Base-by-base conservation (phyloP, 2,888 invertebrate species). In the Eupelmus urozonus region DNA sequence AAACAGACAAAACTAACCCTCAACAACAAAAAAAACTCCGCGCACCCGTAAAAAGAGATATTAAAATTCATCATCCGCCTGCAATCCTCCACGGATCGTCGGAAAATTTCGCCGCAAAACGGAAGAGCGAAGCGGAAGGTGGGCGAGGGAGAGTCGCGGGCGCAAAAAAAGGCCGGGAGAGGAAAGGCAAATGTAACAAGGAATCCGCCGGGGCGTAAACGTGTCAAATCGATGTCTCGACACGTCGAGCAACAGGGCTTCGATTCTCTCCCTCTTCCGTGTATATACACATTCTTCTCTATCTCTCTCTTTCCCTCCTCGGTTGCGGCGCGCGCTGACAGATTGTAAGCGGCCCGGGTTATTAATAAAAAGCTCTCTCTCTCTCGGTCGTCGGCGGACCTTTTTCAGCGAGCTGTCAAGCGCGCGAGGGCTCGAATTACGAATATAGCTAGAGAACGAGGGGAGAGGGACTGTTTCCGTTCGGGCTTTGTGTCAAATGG, bases 221-320 rank as follows among this genome's bases (percentile, higher is more conserved):
- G 74, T 66, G 74, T 74, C 65, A 74, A 65, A 74, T 74, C 74
- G 57, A 66, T 66, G 45, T n/a, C 57, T 69, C 69, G 23, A 42
- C 42, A n/a, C n/a, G n/a, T n/a, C 5, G 49, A 66, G 74, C 66
- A 74, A 74, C 62, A 74, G 59, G 62, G 34, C 49, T 16, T n/a
- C 49, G n/a, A n/a, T n/a, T n/a, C n/a, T n/a, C n/a, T n/a, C n/a
- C n/a, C n/a, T n/a, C n/a, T n/a, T n/a, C n/a, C n/a, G n/a, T n/a
- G n/a, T n/a, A 60, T 71, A 62, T 16, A 57, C 7, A 40, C 45
- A 13, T 13, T 45, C 45, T 5, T 45, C 45, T 16, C 16, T 49
- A n/a, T 9, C n/a, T 25, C 25, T 40, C 40, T 67, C 20, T 51
- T 13, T 45, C 59, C 16, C 45, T 16, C 23, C 18, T 11, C 11